phyloP scores from a whole-genome alignment of 2,797 vertebrate species.

The Amblyopsis hoosieri region DNA sequence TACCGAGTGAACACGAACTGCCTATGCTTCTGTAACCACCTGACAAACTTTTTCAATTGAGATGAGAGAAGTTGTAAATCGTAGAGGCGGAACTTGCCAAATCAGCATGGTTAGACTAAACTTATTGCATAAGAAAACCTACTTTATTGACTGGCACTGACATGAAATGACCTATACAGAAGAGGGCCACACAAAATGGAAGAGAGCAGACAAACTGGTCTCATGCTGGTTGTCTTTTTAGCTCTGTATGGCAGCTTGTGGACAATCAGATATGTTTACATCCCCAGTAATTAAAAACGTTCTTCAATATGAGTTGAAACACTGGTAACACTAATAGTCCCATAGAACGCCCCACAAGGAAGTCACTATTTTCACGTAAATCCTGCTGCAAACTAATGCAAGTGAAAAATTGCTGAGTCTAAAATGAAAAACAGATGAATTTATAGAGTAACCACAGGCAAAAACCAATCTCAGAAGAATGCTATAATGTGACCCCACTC shows the following conservation, averaged over 20 bases:
- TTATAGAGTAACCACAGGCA: slow-evolving; percentile 32
- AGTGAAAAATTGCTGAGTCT: slow-evolving; percentile 62
- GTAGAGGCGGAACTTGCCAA: too few species aligned
- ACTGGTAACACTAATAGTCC: slow-evolving; percentile 48
- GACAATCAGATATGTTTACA: slow-evolving; percentile 34
- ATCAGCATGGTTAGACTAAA: too few species aligned
- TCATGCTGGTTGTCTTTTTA: not conserved
- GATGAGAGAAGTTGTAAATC: too few species aligned
- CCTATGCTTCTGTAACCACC: too few species aligned
- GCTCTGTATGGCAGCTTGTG: slow-evolving; percentile 14
- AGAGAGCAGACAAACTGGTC: too few species aligned
- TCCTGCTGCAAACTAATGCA: slow-evolving; percentile 56
- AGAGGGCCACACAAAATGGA: too few species aligned
- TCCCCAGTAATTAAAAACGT: slow-evolving; percentile 31
- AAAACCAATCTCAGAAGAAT: slow-evolving; percentile 35
- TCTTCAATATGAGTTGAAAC: slow-evolving; percentile 49
- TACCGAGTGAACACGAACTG: too few species aligned
- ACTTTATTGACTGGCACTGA: too few species aligned
- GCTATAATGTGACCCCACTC: slow-evolving; percentile 10
- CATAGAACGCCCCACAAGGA: slow-evolving; percentile 33
- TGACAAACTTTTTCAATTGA: too few species aligned
- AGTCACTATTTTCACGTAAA: slow-evolving; percentile 49
- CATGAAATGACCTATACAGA: too few species aligned
- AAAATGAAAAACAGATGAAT: slow-evolving; percentile 72
- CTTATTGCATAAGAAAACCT: too few species aligned